Base-by-base conservation (phyloP, 2,113 vertebrate species). In the Argyrosomus japonicus region DNA sequence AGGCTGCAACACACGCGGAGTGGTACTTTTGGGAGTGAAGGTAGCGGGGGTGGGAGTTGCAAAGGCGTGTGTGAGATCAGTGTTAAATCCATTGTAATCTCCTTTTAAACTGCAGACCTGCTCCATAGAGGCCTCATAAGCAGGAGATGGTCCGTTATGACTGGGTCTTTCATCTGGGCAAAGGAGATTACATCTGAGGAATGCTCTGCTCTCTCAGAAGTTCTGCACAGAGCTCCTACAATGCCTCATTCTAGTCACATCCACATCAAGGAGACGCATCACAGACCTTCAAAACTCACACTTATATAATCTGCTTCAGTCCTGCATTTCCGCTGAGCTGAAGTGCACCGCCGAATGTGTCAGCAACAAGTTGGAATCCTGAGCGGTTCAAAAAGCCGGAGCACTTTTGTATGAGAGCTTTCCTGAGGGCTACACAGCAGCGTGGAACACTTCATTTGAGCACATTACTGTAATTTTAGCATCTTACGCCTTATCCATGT, bases 121-220 rank as follows among this genome's bases (percentile, higher is more conserved):
- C 85, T 94, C 85, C 90, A 69, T 75, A 71, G 92, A 86, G 88
- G 82, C 83, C 85, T 89, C 85, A 63, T 92, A 91, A 94, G 88
- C 85, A 83, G 87, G 89, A 93, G 96, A 95, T 94, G 92, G 94
- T 94, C 93, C 90, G 77, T 84, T 91, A 82, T 93, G 92, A 95
- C 90, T 90, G 85, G 92, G 60, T 77, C 92, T 95, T 93, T 94
- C 93, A 95, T 90, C 84, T 93, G 62, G 85, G 88, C 90, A 89
- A 86, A 93, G 94, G 94, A 95, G 94, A 95, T 95, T 95, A 95
- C 94, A 95, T 93, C 80, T 89, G 84, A 93, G 87, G 79, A 93
- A 88, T 78, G 68, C 84, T 87, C 74, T 4, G 45, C 82, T 90
- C 73, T 90, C 73, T 93, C 72, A 84, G 77, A 90, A 91, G 79